phyloP scores from a whole-genome alignment of 2,888 invertebrate species.

The Phortica okadai region DNA sequence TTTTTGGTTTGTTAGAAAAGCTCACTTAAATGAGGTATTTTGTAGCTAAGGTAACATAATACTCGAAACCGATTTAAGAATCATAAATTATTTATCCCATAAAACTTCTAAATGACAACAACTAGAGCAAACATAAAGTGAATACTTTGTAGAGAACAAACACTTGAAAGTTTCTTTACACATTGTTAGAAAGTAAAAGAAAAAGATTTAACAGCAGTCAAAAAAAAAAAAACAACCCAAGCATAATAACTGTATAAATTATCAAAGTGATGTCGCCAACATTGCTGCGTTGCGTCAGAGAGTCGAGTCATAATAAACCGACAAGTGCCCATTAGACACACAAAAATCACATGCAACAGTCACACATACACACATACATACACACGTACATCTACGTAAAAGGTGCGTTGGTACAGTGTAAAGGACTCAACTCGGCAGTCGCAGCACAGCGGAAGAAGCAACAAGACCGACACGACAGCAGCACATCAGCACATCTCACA shows the following conservation, averaged over 20 bases:
- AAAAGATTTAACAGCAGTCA: neutral
- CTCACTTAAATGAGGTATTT: no score
- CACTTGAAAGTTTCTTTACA: no score
- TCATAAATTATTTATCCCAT: no score
- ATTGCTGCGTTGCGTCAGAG: neutral
- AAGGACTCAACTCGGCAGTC: neutral
- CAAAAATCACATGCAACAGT: constrained; percentile 27
- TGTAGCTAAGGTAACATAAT: no score
- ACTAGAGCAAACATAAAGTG: no score
- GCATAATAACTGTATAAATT: constrained; percentile 20
- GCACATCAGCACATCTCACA: constrained; percentile 26
- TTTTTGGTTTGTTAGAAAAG: no score
- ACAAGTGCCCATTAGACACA: constrained; percentile 30
- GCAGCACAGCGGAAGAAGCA: constrained; percentile 7
- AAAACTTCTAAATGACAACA: no score
- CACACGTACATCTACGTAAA: neutral
- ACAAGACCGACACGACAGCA: neutral
- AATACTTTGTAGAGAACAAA: no score
- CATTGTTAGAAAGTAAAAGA: neutral
- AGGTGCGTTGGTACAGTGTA: neutral
- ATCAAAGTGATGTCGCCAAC: constrained; percentile 7
- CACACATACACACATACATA: neutral
- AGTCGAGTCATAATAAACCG: constrained; percentile 28
- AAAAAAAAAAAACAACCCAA: neutral
- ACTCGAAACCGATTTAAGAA: no score